Conservation (phyloP, 2,888 invertebrate genomes). For the Sinelater perroti region DNA sequence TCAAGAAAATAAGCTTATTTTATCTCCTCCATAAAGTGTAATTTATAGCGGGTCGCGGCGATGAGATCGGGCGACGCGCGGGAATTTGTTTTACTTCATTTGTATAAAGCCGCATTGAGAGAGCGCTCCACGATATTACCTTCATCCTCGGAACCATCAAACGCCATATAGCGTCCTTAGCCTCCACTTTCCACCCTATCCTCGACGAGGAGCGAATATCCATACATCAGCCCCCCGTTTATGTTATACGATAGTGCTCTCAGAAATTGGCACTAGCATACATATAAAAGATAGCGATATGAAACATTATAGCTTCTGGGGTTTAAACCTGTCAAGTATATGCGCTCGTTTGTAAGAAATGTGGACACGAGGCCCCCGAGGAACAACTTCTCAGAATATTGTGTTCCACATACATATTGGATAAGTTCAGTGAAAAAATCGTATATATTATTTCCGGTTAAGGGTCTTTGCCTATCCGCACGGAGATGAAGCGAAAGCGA, state of each 20-base stretch:
- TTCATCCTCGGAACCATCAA: constrained; percentile 52
- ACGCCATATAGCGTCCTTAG: constrained; percentile 51
- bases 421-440: constrained; percentile 35
- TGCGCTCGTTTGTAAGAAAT: constrained; percentile 51
- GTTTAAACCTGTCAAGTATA: constrained; percentile 54
- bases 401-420: constrained; percentile 39
- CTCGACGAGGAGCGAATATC: constrained; percentile 50
- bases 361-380: constrained; percentile 49
- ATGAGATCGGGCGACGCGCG: constrained; percentile 52
- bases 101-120: constrained; percentile 50
- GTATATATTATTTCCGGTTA: constrained; percentile 23
- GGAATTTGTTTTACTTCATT: constrained; percentile 56
- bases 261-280: constrained; percentile 55
- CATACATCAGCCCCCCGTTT: constrained; percentile 54
- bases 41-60: constrained; percentile 58
- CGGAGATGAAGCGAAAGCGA: too few relatives aligned
- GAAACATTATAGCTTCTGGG: constrained; percentile 56
- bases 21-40: constrained; percentile 61
- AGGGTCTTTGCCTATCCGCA: constrained; percentile 17
- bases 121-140: constrained; percentile 51
- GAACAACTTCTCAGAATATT: constrained; percentile 47
- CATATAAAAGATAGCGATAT: constrained; percentile 56
- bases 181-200: constrained; percentile 56
- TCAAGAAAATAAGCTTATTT: constrained; percentile 62
- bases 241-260: constrained; percentile 55